Base-by-base conservation (phyloP, 2,113 vertebrate species). In the Melanocharis versteri region DNA sequence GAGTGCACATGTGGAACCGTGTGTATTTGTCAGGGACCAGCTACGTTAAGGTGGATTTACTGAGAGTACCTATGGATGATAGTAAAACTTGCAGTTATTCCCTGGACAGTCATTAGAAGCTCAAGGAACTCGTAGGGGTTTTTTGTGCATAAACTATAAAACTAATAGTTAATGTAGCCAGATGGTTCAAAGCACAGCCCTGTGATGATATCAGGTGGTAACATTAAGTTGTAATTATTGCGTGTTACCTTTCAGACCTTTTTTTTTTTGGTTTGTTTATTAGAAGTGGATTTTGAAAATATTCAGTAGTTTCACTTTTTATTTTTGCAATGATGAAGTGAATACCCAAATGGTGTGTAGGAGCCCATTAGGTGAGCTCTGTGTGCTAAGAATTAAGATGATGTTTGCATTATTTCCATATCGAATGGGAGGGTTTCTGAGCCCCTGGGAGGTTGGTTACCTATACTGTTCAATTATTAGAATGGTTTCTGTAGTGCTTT, bases 1-100 rank as follows among this genome's bases (percentile, higher is more conserved):
- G 56, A 53, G 23, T n/a, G 31, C 18, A 7, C 1, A 0, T 53
- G 10, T 5, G 1, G 66, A 24, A 17, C 39, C 0, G 0, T 56
- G 24, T 87, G 6, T 86, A 18, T 81, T 81, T 93, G 56, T 45
- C 23, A 71, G 60, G 44, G 24, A 83, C 31, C 57, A 60, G 22
- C 64, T 60, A 2, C 0, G 0, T 42, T 48, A 61, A 47, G 54
- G 68, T 69, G 37, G 13, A 53, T 68, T 95, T 58, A 35, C 33
- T 80, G 61, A 61, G 7, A 22, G 27, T 69, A 60, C 28, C 14
- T 87, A 26, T 61, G 42, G 48, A 53, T 88, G n/a, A 56, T 87
- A 60, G 58, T 65, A 81, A 80, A 30, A 21, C 60, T 57, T 91
- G 27, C 35, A 44, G 5, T 77, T 90, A 78, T 78, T 58, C 31